phyloP scores from a whole-genome alignment of 2,797 vertebrate species.

The Heteromormyrus szaboi region DNA sequence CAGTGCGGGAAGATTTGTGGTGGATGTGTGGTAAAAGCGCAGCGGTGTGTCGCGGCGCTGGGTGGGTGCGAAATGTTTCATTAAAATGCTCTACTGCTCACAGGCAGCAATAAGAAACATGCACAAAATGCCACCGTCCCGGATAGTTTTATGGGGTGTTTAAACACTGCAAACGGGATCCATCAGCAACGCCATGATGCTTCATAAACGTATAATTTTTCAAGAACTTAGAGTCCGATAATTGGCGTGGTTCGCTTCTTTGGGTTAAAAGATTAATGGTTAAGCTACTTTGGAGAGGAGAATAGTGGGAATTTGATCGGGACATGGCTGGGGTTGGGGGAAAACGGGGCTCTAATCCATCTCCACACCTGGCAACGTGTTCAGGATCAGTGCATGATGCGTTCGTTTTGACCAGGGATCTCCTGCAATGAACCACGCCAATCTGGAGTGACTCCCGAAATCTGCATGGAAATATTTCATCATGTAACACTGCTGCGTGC shows the following conservation, averaged over 20 bases:
- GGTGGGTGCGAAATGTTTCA: background rate
- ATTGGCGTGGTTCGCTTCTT: background rate
- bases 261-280: background rate
- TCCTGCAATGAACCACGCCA: background rate
- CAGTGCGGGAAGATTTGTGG: background rate
- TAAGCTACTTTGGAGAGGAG: background rate
- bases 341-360: conserved; percentile 32
- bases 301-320: conserved; percentile 30
- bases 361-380: conserved; percentile 27
- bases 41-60: background rate
- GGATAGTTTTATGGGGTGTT: background rate
- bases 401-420: conserved; percentile 18
- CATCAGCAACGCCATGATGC: background rate
- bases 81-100: background rate
- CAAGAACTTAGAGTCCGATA: background rate
- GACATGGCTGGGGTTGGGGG: conserved; percentile 23
- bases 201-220: background rate
- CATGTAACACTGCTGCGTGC: background rate
- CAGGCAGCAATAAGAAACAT: background rate
- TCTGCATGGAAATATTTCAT: background rate
- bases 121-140: background rate
- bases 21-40: background rate
- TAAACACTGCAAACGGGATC: background rate
- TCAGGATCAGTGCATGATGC: conserved; percentile 37
- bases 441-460: background rate